Conservation (phyloP, 1,140 invertebrate species). For the Colletes latitarsis region DNA sequence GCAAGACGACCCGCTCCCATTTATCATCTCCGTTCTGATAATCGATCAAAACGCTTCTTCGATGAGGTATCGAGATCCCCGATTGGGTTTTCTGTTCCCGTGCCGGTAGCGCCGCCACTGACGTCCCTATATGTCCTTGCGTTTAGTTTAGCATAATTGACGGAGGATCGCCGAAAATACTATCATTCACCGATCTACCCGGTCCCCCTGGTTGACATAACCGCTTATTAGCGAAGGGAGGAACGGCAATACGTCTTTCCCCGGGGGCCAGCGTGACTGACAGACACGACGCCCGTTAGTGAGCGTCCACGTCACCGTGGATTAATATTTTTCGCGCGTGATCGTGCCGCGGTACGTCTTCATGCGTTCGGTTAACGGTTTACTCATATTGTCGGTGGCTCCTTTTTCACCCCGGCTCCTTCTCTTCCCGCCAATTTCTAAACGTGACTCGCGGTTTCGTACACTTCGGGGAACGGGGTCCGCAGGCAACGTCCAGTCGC, state of each 20-base stretch:
- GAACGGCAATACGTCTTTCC: slow-evolving; percentile 25
- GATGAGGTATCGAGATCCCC: slow-evolving; percentile 7
- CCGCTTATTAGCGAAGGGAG: slow-evolving; percentile 51
- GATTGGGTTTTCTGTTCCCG: too few relatives aligned
- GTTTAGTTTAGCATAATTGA: slow-evolving; percentile 56
- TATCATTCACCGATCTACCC: slow-evolving; percentile 53
- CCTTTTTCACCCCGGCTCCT: slow-evolving; percentile 54
- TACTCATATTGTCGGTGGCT: slow-evolving; percentile 20
- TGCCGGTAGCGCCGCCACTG: slow-evolving; percentile 29
- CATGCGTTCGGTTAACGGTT: slow-evolving; percentile 55
- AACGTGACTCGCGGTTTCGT: slow-evolving; percentile 71
- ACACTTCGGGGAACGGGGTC: slow-evolving; percentile 20
- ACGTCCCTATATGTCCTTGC: slow-evolving; percentile 29
- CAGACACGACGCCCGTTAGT: slow-evolving; percentile 46
- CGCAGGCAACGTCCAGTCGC: not conserved
- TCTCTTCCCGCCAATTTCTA: slow-evolving; percentile 70
- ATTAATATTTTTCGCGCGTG: slow-evolving; percentile 73
- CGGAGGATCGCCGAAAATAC: slow-evolving; percentile 40
- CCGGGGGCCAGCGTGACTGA: slow-evolving; percentile 30
- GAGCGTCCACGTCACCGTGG: slow-evolving; percentile 44
- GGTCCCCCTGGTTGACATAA: slow-evolving; percentile 48
- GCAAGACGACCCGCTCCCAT: slow-evolving; percentile 11
- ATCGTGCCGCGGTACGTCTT: slow-evolving; percentile 44
- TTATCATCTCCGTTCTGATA: slow-evolving; percentile 30
- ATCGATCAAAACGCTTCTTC: slow-evolving; percentile 42